Conservation (phyloP, 2,797 vertebrate genomes). For the Hypotaenidia okinawae region DNA sequence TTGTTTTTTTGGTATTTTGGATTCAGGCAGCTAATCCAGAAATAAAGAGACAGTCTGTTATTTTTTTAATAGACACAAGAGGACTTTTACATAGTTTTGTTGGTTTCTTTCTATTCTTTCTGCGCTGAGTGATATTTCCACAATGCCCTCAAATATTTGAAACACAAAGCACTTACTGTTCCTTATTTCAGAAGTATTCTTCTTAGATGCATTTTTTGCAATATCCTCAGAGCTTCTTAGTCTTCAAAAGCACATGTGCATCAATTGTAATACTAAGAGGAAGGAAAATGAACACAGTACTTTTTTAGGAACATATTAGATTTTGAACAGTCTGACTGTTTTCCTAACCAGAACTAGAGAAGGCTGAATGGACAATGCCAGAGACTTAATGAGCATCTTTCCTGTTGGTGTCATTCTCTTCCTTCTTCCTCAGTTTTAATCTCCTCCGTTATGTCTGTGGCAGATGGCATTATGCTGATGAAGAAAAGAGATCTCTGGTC, state of each 20-base stretch:
- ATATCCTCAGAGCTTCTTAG: not conserved
- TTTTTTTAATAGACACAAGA: not conserved
- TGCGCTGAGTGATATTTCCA: not conserved
- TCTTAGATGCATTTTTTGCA: not conserved
- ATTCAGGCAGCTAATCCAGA: not conserved
- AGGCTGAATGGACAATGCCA: not conserved
- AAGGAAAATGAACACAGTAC: not conserved
- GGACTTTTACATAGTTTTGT: not conserved
- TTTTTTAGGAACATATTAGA: not conserved
- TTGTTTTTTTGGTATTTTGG: not conserved
- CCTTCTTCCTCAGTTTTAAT: not conserved
- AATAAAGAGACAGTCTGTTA: not conserved
- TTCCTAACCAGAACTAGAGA: not conserved
- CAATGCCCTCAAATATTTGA: not conserved
- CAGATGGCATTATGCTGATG: conserved; percentile 15
- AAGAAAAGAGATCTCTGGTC: not conserved
- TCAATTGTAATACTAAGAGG: not conserved
- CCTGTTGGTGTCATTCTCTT: not conserved
- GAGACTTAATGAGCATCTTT: not conserved
- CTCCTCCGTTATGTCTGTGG: not conserved
- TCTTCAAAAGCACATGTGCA: not conserved
- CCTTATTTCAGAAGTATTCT: not conserved
- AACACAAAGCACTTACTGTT: not conserved
- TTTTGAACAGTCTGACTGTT: not conserved
- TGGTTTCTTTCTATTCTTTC: not conserved